Evolutionary conservation across 2,113 vertebrate species (phyloP), one percentile per base, ranked within the genome.

Genomic region (Motacilla alba): DNA sequence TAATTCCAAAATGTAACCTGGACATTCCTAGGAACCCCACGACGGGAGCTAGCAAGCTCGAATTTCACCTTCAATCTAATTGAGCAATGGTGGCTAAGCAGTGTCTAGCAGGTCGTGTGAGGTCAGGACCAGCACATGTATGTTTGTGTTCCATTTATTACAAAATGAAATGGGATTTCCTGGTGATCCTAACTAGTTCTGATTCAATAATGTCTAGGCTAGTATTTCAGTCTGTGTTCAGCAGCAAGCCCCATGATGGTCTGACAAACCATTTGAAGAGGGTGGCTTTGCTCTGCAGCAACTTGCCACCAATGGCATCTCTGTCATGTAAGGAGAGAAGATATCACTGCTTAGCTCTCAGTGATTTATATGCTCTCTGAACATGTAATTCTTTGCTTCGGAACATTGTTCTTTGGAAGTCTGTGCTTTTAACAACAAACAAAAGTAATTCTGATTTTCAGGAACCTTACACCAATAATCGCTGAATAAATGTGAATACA

Each of bases 401-500:
- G 30, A 49, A 37, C 59, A 13, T 63, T 76, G 17, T 68, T 68
- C 33, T 69, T 22, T 4, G 5, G 39, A 82, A 78, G 3, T 23
- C 33, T 46, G 17, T 70, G 8, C 3, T 89, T 91, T 73, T 68
- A 60, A 43, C 43, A 13, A 43, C 12, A 41, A 15, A 9, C 2
- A 20, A 55, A 33, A n/a, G 9, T 6, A 59, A 23, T 59, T 85
- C 15, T 55, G 44, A 46, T 68, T 87, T 95, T 73, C 47, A 63
- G 60, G 8, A 86, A 37, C 1, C 11, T 59, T 63, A 11, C 16
- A 59, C 2, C 14, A 4, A 28, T 59, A 90, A 59, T 7, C 43
- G 3, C 5, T n/a, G 15, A 64, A 69, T 39, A 83, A 73, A 30
- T 8, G 0, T 43, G 7, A 6, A 9, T 39, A 33, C 0, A 2